Evolutionary conservation across 2,113 vertebrate species (phyloP).

Genomic region (Dasyurus viverrinus): DNA sequence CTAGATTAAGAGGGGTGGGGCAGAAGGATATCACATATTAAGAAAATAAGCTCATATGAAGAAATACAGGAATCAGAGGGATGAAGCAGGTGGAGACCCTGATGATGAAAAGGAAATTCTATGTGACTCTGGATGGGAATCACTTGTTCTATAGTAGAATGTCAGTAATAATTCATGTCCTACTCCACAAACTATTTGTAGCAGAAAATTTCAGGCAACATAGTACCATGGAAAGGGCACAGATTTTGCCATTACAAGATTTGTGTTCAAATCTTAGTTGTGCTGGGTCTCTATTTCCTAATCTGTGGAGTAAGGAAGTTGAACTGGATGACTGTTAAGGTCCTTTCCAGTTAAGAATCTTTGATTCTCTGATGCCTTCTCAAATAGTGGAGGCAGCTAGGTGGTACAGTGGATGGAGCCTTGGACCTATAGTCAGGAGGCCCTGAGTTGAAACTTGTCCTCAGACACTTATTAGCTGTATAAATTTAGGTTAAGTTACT

Average conservation of each 20-base stretch:
- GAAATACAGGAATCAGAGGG: neutral
- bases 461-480: neutral
- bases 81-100: neutral
- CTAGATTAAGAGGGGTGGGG: neutral
- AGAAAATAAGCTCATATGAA: neutral
- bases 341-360: neutral
- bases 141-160: neutral
- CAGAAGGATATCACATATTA: neutral
- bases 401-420: neutral
- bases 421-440: neutral
- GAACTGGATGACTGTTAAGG: neutral
- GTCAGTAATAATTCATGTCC: neutral
- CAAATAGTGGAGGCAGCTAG: neutral
- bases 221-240: neutral
- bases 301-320: neutral
- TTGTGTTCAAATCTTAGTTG: neutral
- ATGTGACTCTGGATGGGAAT: neutral
- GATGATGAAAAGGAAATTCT: neutral
- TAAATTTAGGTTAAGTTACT: neutral
- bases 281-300: neutral
- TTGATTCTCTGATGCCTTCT: neutral
- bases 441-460: neutral
- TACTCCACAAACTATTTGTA: neutral
- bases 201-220: neutral
- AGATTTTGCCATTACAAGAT: neutral